Evolutionary conservation across 92 coral and sea anemone genomes (phyloP), one percentile per base, ranked within the genome.

Genomic region (Porites divaricata): DNA sequence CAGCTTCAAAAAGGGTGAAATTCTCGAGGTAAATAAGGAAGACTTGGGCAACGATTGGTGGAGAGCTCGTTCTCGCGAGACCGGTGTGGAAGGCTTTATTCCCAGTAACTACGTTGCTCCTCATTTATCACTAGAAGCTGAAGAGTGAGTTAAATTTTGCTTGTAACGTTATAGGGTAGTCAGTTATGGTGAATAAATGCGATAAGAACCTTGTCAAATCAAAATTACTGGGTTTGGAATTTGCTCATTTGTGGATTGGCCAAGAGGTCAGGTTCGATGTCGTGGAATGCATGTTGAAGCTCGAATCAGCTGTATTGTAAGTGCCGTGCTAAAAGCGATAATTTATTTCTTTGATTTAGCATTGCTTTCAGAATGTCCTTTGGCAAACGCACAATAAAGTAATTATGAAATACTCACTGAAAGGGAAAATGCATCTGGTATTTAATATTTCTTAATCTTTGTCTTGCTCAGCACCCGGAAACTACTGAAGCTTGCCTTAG

Each of bases 31-130:
- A 11, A 81, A 91, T 70, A 63, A 83, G 20, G 98, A 95, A 25
- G 96, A 94, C 79, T 80, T 93, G 20, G 81, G 48, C 20, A 93
- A 91, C 76, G 99, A 96, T 70, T 96, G 99, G 99, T 96, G 99
- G 99, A 81, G 90, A 67, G 99, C 99, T 11, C 89, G 88, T 54
- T 96, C 97, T 50, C 91, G 94, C 11, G 90, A 90, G 9, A 81
- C 90, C 14, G 87, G 89, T 57, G 78, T 8, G 10, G 95, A 95
- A 71, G 99, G 99, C 5, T 96, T 92, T 89, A 93, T 96, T 81
- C 99, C 99, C 0, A 96, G 98, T 83, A 96, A 96, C 81, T 96
- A 96, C 89, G 98, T 96, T 45, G 99, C 99, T 9, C 94, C 89
- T 75, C 77, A 89, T 19, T 88, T 92, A 76, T 87, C 99, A 16